Evolutionary conservation across 2,113 vertebrate genomes (phyloP), one percentile per base, ranked within the genome.

Genomic region (Eudorcas thomsonii): DNA sequence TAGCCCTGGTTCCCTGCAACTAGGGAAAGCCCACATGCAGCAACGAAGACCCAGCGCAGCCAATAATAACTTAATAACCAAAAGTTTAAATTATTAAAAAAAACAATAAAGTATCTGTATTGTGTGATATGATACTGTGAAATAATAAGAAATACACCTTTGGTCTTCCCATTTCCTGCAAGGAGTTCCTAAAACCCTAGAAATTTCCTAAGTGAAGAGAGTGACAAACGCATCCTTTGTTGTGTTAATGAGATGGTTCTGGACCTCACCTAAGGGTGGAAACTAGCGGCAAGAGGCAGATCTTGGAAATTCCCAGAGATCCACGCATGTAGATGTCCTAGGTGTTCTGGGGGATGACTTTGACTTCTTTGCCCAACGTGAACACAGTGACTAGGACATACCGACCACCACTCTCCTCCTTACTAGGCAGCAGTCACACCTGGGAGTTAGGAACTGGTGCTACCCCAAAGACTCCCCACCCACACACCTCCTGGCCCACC

Each of bases 321-420:
- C 16, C 25, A 30, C 17, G 10, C 8, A 0, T 5, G 25, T 0
- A 78, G 30, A 39, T 19, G 1, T 21, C 13, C 12, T 1, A 59
- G 55, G 1, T 43, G 13, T 39, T 54, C 10, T 33, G 43, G 5
- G 6, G 15, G 16, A 43, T 1, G 11, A 6, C 4, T 33, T 3
- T 6, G 55, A 64, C 43, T 7, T 23, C 50, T 64, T n/a, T 55
- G 54, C 12, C 12, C 26, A 67, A 25, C 33, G 5, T 48, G 54
- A 11, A 3, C 21, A 17, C 26, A 23, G 36, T 15, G 33, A 11
- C 11, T 23, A 16, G 36, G 26, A 25, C 45, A 43, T 15, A 7
- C 6, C 6, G 0, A 23, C 19, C 30, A 11, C 3, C 33, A 2
- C 30, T 87, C 16, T 48, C 5, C 26, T 36, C 11, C 2, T 6